These are phyloP conservation scores for Calvadosia cruxmelitensis DNA, from an alignment of 30 jellyfish, hydroid and myxozoan species.

Conservation along the genomic window DNA sequence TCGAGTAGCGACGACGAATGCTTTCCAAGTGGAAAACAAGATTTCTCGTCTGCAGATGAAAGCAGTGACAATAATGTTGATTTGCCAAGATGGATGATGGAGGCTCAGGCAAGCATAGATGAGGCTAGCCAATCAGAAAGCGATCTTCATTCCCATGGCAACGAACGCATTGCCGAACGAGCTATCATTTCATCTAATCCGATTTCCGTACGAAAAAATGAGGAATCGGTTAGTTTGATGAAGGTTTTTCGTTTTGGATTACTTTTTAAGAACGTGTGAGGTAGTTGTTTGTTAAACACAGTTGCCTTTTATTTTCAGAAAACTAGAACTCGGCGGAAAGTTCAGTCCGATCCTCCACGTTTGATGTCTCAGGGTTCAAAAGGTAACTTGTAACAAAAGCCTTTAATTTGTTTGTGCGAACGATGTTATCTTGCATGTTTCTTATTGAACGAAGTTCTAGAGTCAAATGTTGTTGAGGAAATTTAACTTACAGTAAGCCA, in stretches of 20 bases:
- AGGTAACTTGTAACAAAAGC: no score
- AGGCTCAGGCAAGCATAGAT: conserved; percentile 1
- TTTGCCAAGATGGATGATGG: neutral
- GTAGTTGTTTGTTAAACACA: neutral
- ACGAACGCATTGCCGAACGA: neutral
- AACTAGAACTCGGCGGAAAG: no score
- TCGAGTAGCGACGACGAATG: neutral
- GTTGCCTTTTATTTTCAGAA: no score
- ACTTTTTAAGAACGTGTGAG: neutral
- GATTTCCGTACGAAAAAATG: neutral
- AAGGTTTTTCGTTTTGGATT: neutral
- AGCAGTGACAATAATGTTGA: neutral
- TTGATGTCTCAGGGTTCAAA: no score
- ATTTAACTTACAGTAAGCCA: no score
- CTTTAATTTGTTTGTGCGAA: no score
- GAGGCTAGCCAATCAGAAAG: conserved; percentile 1
- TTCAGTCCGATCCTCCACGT: no score
- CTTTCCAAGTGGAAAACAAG: neutral
- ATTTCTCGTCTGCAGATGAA: neutral
- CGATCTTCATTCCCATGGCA: neutral
- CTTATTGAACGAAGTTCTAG: no score
- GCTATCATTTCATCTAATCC: neutral
- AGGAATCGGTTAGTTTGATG: neutral
- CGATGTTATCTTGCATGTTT: no score
- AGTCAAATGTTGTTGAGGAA: no score